Conservation (phyloP, 2,888 invertebrate genomes). For the Epinotia brunnichana region DNA sequence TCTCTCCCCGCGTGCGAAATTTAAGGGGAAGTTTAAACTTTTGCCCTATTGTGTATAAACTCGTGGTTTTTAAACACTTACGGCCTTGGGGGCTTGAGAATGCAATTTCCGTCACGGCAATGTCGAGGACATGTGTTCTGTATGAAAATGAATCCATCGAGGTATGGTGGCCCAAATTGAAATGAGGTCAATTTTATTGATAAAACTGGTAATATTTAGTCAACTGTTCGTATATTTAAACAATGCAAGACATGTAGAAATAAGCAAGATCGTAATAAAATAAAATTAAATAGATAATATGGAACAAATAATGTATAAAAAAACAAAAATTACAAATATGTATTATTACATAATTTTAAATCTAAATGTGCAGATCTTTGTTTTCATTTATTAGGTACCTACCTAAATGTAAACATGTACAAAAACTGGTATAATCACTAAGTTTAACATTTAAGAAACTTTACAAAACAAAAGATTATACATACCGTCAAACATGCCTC, state of each 20-base stretch:
- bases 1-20: conserved; percentile 59
- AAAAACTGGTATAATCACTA: not conserved
- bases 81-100: conserved; percentile 12
- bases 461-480: not conserved
- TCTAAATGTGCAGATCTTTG: conserved; percentile 26
- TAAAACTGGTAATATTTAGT: conserved; percentile 35
- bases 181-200: conserved; percentile 31
- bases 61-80: conserved; percentile 30
- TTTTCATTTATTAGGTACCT: conserved; percentile 11
- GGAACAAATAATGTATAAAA: conserved; percentile 9
- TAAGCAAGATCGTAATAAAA: conserved; percentile 27
- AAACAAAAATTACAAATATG: not conserved
- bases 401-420: not conserved
- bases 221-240: conserved; percentile 23
- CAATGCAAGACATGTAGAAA: conserved; percentile 21
- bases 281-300: conserved; percentile 23
- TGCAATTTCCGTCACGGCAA: conserved; percentile 17
- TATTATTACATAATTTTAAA: not conserved
- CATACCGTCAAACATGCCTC: too few relatives aligned
- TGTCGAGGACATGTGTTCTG: conserved; percentile 19
- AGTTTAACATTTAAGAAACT: not conserved
- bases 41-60: conserved; percentile 7
- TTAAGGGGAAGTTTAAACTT: conserved; percentile 56
- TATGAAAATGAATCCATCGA: conserved; percentile 10
- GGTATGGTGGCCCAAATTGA: conserved; percentile 27